These are phyloP conservation scores for Phytoseiulus persimilis DNA, from an alignment of 2,888 invertebrate species.

Conservation along the genomic window DNA sequence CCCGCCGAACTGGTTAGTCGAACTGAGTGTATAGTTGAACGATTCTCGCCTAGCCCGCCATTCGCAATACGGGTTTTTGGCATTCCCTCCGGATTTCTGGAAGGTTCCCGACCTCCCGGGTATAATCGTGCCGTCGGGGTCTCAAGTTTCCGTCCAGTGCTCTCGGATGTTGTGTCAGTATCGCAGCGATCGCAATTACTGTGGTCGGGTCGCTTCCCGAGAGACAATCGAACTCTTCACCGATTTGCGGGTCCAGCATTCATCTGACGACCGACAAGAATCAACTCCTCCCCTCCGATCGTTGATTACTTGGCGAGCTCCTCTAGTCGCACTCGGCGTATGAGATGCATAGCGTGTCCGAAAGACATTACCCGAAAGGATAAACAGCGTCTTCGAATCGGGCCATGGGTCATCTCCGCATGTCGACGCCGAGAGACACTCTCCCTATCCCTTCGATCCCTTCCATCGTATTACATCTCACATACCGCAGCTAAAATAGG, in stretches of 20 bases:
- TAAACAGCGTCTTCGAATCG: not conserved
- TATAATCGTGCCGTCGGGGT: no score
- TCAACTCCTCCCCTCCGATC: not conserved
- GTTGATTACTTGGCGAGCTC: not conserved
- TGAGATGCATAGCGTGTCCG: conserved; percentile 35
- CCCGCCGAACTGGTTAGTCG: not conserved
- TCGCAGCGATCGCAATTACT: not conserved
- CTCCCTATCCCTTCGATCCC: not conserved
- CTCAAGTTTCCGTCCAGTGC: not conserved
- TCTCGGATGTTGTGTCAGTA: not conserved
- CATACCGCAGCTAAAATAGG: not conserved
- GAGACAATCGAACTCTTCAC: not conserved
- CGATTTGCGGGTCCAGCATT: not conserved
- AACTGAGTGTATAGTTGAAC: not conserved
- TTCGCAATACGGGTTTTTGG: no score
- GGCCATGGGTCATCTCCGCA: not conserved
- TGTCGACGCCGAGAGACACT: not conserved
- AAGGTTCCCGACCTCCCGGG: no score
- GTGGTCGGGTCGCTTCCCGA: not conserved
- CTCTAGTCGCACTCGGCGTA: not conserved
- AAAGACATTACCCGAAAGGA: conserved; percentile 12
- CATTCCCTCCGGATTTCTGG: no score
- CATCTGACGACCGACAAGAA: not conserved
- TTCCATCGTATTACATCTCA: not conserved
- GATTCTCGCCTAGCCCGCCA: not conserved